phyloP scores from a whole-genome alignment of 2,113 vertebrate genomes.

The Mormyrus iriodes region DNA sequence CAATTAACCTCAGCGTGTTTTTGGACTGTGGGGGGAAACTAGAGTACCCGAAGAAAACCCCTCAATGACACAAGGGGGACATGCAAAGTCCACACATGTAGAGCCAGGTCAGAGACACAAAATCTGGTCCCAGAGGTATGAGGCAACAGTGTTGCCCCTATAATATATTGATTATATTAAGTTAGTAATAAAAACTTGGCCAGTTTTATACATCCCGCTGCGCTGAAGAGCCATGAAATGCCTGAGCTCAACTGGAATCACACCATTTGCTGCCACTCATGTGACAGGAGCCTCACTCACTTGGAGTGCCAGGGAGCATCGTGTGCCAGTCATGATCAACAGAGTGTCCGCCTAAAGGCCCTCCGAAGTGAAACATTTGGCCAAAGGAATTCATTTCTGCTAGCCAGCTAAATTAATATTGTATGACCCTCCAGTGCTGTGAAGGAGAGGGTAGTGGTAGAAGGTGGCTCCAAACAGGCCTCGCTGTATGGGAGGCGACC shows the following conservation, averaged over 20 bases:
- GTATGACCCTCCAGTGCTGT: neutral
- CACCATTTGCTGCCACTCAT: neutral
- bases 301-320: neutral
- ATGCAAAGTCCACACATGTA: neutral
- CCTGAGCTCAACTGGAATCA: neutral
- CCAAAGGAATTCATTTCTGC: neutral
- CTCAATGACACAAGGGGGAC: neutral
- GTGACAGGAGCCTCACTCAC: neutral
- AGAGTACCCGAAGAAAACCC: neutral
- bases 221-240: neutral
- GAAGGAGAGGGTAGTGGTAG: neutral
- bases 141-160: neutral
- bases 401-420: slow-evolving; percentile 11
- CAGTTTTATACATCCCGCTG: neutral
- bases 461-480: neutral
- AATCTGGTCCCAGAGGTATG: neutral
- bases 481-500: neutral
- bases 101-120: neutral
- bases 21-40: neutral
- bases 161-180: neutral
- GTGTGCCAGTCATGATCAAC: neutral
- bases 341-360: neutral
- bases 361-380: neutral
- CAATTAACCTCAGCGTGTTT: neutral
- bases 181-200: neutral